A percentile compares a stretch with the other conserved stretches of the same genome.
Conservation (phyloP, 2,888 invertebrate genomes). For the Criorhina ranunculi region DNA sequence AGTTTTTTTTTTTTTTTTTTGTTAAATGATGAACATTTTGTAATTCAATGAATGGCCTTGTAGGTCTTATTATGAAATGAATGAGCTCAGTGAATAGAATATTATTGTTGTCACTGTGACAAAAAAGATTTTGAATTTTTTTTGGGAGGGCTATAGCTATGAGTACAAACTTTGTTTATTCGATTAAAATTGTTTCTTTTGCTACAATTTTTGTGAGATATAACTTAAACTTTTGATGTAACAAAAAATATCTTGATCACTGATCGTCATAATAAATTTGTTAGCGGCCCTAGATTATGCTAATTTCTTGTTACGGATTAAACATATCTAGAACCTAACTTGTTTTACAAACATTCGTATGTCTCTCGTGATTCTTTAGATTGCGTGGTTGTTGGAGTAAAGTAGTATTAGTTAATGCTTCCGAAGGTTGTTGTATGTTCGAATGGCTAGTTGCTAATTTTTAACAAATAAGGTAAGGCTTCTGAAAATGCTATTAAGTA, state of each 20-base stretch:
- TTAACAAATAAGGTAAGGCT: background rate
- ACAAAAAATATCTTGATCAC: background rate
- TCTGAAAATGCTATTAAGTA: background rate
- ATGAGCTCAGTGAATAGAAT: constrained; percentile 31
- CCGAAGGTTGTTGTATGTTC: background rate
- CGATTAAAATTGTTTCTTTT: background rate
- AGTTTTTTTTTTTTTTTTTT: constrained; percentile 36
- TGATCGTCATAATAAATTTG: background rate
- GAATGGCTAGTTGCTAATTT: background rate
- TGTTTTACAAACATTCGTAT: background rate
- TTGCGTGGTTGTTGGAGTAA: background rate
- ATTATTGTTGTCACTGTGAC: constrained; percentile 21
- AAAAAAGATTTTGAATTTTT: constrained; percentile 11
- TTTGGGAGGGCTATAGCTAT: no score
- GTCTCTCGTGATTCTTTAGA: background rate
- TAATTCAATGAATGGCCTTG: constrained; percentile 35
- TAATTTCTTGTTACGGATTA: background rate
- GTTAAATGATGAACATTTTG: constrained; percentile 38
- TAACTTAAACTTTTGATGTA: background rate
- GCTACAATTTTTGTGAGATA: background rate
- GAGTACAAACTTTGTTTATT: no score
- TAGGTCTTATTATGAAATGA: constrained; percentile 36
- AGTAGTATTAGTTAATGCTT: background rate
- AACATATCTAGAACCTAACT: background rate
- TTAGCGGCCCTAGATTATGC: background rate